Conservation (phyloP, 2,113 vertebrate species). For the Perca fluviatilis region DNA sequence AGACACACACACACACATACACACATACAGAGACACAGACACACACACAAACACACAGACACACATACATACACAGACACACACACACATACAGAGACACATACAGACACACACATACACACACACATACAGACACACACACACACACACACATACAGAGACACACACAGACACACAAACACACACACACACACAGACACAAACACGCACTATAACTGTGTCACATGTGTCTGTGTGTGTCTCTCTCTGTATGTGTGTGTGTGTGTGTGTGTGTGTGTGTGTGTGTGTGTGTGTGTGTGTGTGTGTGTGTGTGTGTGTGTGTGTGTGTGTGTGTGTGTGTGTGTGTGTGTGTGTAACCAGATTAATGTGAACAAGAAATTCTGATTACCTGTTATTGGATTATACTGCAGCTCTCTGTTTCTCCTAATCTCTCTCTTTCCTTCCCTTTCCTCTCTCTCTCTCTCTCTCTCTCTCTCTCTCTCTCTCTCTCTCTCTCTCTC, state of each 20-base stretch:
- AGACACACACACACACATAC: no score
- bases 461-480: background rate
- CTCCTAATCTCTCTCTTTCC: no score
- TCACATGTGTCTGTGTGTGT: background rate
- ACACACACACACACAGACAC: background rate
- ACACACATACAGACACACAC: background rate
- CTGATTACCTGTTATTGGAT: conserved; percentile 72
- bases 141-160: no score
- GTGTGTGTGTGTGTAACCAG: background rate
- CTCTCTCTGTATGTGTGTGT: no score
- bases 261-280: background rate
- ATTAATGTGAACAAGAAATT: no score
- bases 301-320: background rate
- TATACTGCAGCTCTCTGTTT: conserved; percentile 1
- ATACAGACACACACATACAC: background rate
- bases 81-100: background rate
- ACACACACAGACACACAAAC: no score
- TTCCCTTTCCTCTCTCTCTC: background rate
- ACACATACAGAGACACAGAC: no score
- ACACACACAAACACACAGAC: no score
- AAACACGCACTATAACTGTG: no score
- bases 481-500: background rate
- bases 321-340: conserved; percentile 9
- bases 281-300: background rate
- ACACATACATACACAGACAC: background rate